Conservation (phyloP, 2,797 vertebrate genomes). For the Lutjanus campechanus region DNA sequence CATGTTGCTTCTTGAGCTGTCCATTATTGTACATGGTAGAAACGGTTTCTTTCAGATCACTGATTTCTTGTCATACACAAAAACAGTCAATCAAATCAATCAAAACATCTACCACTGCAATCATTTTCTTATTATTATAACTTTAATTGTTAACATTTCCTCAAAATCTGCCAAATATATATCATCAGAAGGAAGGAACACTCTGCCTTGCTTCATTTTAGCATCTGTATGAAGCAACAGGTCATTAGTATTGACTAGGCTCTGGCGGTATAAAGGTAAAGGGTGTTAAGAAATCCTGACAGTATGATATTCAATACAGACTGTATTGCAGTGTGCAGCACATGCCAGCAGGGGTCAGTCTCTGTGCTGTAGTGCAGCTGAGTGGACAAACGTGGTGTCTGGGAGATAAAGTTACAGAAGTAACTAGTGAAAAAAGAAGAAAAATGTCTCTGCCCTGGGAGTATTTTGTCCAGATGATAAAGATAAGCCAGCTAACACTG, state of each 20-base stretch:
- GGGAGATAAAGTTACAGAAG: too few relatives aligned
- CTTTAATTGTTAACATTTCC: not conserved
- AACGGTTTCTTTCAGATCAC: not conserved
- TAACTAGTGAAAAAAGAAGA: too few relatives aligned
- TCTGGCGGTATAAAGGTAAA: too few relatives aligned
- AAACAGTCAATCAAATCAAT: not conserved
- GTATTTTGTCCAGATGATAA: too few relatives aligned
- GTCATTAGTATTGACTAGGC: not conserved
- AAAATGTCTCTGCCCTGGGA: too few relatives aligned
- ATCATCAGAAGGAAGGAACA: not conserved
- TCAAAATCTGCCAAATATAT: not conserved
- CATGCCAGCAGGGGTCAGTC: too few relatives aligned
- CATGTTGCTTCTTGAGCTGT: not conserved
- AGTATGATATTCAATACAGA: too few relatives aligned
- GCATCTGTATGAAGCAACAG: not conserved
- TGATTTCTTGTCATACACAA: not conserved
- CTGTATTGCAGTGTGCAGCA: too few relatives aligned
- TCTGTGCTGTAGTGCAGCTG: too few relatives aligned
- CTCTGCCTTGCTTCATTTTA: not conserved
- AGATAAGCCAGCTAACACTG: too few relatives aligned
- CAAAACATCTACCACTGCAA: not conserved
- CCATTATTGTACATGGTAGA: not conserved
- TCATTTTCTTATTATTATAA: not conserved
- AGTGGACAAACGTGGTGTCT: too few relatives aligned
- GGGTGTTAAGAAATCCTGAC: too few relatives aligned